phyloP scores from a whole-genome alignment of 1,140 invertebrate genomes.

The Heliconius hermathena region DNA sequence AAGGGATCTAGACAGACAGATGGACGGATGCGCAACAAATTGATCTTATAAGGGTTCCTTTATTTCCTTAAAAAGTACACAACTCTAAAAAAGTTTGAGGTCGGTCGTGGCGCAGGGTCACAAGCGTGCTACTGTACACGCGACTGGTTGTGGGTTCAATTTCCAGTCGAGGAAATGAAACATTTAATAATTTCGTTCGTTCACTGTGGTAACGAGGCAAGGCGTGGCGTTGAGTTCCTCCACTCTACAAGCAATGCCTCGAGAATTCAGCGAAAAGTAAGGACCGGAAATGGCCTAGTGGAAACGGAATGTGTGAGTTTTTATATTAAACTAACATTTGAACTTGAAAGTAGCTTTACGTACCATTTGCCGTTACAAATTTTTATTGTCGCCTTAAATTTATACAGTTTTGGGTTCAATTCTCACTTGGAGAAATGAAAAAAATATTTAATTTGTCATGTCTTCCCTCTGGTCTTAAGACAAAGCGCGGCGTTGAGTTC shows the following conservation, averaged over 20 bases:
- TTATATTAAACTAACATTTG: neutral
- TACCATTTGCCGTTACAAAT: neutral
- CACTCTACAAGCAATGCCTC: neutral
- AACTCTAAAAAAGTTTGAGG: too few relatives aligned
- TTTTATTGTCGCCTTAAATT: neutral
- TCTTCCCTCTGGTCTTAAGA: too few relatives aligned
- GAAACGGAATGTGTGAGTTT: neutral
- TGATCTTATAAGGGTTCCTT: too few relatives aligned
- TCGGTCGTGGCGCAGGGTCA: neutral
- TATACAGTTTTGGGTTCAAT: too few relatives aligned
- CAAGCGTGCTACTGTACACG: neutral
- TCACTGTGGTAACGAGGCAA: too few relatives aligned
- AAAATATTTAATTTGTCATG: too few relatives aligned
- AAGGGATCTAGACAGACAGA: too few relatives aligned
- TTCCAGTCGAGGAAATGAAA: neutral
- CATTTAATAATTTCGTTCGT: neutral
- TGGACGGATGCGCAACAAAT: too few relatives aligned
- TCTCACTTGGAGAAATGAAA: too few relatives aligned
- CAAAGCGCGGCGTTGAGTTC: too few relatives aligned
- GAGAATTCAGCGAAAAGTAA: neutral
- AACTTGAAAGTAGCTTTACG: neutral
- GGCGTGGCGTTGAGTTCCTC: neutral
- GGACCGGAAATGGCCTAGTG: neutral
- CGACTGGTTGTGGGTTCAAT: neutral
- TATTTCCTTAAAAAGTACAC: too few relatives aligned